Conservation (phyloP, 1,140 invertebrate species). For the Adelges cooleyi region DNA sequence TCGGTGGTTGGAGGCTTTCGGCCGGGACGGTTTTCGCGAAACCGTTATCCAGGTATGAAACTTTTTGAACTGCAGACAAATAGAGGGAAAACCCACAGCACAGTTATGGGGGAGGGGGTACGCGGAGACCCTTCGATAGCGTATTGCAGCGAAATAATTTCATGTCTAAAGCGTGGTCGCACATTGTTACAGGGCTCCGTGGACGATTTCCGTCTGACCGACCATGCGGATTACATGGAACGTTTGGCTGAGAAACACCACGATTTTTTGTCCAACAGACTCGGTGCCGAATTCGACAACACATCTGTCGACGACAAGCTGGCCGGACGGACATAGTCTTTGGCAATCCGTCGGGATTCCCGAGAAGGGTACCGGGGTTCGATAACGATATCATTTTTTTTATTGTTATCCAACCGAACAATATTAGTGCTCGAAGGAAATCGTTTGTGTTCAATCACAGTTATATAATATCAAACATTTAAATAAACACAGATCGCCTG, state of each 20-base stretch:
- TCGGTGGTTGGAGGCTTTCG: slow-evolving; percentile 1
- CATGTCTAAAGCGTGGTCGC: no score
- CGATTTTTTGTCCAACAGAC: not conserved
- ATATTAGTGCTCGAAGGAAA: no score
- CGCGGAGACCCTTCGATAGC: no score
- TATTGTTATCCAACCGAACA: no score
- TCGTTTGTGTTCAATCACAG: no score
- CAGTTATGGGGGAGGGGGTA: no score
- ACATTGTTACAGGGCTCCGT: not conserved
- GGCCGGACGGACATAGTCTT: not conserved
- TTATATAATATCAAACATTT: no score
- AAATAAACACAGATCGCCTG: no score
- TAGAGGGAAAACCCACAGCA: no score
- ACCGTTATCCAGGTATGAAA: not conserved
- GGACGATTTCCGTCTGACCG: not conserved
- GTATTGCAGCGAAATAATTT: no score
- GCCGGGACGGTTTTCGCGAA: not conserved
- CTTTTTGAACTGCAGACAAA: no score
- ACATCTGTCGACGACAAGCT: not conserved
- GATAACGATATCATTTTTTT: not conserved
- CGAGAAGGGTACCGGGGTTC: not conserved
- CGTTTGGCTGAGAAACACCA: not conserved
- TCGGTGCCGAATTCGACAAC: not conserved
- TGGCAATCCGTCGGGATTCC: not conserved
- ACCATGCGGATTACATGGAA: not conserved